Evolutionary conservation across 2,888 invertebrate genomes (phyloP), one percentile per base, ranked within the genome.

Genomic region (Rhogogaster chlorosoma): DNA sequence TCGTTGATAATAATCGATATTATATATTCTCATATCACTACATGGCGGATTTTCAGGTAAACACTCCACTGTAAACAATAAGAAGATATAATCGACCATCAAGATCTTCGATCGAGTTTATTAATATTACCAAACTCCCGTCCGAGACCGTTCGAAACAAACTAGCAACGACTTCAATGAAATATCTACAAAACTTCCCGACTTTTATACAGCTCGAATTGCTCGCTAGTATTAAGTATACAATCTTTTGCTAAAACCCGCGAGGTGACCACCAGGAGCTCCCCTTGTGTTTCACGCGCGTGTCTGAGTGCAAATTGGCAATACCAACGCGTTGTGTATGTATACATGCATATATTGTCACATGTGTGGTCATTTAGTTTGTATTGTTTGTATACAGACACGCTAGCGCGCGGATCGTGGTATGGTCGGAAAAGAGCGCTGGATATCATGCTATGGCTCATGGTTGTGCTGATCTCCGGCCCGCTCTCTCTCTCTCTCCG

Each of bases 381-480:
- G 67, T 67, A 67, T 67, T 67, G 32, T 32, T 32, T 67, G 67
- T 29, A 32, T 67, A 67, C 67, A 67, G 29, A 67, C 67, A 67
- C 29, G 67, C 67, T 0, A 67, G 32, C 67, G 67, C 67, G 67
- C 61, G 26, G 26, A 67, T 29, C 15, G 32, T 67, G 67, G 29
- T 67, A 67, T 67, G 18, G 32, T 67, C 29, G 32, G 67, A 67
- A 67, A 67, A 15, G 67, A 67, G 67, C 67, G 67, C 67, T 32
- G 67, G 67, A 67, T 67, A 67, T 67, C 67, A 67, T 67, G 32
- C 32, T 67, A 32, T 67, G 67, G 29, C 61, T 61, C 26, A 61
- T 67, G 67, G 67, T 67, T 67, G 32, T 67, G 67, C 67, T 67
- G 67, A 67, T 67, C 67, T 67, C 67, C 67, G 67, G 67, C 32